These are phyloP conservation scores for Heliconius melpomene DNA, from an alignment of 1,140 invertebrate genomes.

Conservation along the genomic window DNA sequence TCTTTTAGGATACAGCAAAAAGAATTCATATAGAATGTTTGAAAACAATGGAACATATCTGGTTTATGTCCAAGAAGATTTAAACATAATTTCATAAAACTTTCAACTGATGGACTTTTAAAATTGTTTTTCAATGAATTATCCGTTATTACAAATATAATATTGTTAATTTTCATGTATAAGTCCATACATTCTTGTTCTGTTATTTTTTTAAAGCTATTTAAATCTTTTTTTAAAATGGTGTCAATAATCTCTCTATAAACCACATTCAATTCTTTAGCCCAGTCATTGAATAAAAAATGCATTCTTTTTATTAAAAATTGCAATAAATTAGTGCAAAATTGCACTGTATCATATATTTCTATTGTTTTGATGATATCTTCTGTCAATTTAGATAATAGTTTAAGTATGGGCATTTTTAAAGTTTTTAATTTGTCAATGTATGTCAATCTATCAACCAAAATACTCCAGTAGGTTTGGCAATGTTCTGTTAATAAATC, in stretches of 20 bases:
- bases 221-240: constrained; percentile 48
- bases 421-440: constrained; percentile 61
- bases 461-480: constrained; percentile 67
- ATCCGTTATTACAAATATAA: constrained; percentile 59
- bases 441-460: constrained; percentile 59
- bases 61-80: constrained; percentile 48
- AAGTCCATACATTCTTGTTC: constrained; percentile 51
- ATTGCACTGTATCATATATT: constrained; percentile 58
- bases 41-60: constrained; percentile 57
- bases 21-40: constrained; percentile 61
- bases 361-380: constrained; percentile 56
- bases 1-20: constrained; percentile 58
- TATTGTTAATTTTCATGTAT: constrained; percentile 62
- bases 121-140: constrained; percentile 51
- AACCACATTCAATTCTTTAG: constrained; percentile 45
- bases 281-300: constrained; percentile 51
- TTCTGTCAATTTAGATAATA: constrained; percentile 59
- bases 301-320: constrained; percentile 64
- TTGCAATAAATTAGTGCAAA: constrained; percentile 53
- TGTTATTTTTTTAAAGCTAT: constrained; percentile 47
- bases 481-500: constrained; percentile 54
- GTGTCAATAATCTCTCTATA: constrained; percentile 54
- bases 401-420: constrained; percentile 50
- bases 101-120: constrained; percentile 45
- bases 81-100: constrained; percentile 42